Conservation (phyloP, 23 tunicate species). For the Clavelina lepadiformis region DNA sequence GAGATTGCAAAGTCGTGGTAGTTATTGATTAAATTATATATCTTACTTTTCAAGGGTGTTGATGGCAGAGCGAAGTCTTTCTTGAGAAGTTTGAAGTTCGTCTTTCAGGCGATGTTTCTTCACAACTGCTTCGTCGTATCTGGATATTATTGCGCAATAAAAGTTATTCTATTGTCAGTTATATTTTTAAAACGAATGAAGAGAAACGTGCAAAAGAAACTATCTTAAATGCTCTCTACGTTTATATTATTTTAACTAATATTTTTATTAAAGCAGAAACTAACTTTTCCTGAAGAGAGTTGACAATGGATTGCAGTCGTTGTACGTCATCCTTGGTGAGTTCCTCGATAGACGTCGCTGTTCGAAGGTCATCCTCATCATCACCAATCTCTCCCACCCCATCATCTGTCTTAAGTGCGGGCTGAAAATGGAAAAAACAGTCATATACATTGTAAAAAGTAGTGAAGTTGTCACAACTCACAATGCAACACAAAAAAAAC, state of each 20-base stretch:
- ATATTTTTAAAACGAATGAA: too few relatives aligned
- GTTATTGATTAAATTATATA: neutral
- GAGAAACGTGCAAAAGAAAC: too few relatives aligned
- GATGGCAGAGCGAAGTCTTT: conserved; percentile 72
- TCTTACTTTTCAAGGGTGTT: conserved; percentile 73
- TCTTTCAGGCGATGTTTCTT: conserved; percentile 68
- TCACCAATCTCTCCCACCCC: conserved; percentile 15
- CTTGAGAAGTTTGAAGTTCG: conserved; percentile 74
- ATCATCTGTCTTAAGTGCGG: neutral
- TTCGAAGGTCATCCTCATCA: conserved; percentile 25
- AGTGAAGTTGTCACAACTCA: too few relatives aligned
- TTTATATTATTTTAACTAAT: too few relatives aligned
- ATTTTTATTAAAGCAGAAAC: neutral
- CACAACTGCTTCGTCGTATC: conserved; percentile 86
- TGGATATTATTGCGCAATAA: conserved; percentile 1
- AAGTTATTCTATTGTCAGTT: neutral
- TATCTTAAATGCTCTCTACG: too few relatives aligned
- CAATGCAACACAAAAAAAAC: too few relatives aligned
- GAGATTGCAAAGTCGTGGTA: neutral
- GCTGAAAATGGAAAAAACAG: neutral
- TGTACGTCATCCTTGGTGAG: conserved; percentile 67
- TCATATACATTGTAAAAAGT: too few relatives aligned
- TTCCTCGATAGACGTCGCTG: conserved; percentile 56
- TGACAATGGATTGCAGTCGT: conserved; percentile 36
- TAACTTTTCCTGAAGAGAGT: conserved; percentile 72